phyloP scores from a whole-genome alignment of 2,113 vertebrate species.

The Bubo blakistoni region DNA sequence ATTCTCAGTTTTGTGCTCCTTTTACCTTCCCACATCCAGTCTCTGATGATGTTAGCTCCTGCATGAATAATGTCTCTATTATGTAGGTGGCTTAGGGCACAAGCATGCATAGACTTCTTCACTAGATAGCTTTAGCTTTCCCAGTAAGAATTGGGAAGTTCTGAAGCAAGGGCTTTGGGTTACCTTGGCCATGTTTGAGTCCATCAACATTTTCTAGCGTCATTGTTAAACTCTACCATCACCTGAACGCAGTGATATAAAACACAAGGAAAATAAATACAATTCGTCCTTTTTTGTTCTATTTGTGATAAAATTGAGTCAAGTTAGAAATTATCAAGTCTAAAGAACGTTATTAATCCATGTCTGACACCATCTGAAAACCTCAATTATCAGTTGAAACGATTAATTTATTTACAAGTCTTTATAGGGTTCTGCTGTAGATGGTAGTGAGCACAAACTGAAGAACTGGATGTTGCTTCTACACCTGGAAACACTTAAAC shows the following conservation, averaged over 20 bases:
- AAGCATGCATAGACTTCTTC: neutral
- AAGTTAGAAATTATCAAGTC: neutral
- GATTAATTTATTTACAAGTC: neutral
- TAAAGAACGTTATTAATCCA: neutral
- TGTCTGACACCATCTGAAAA: neutral
- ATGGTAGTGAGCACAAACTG: neutral
- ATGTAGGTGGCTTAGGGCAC: neutral
- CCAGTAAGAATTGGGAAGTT: neutral
- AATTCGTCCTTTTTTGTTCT: neutral
- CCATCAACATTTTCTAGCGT: neutral
- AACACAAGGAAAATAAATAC: neutral
- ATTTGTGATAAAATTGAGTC: neutral
- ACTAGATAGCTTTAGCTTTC: neutral
- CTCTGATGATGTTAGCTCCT: neutral
- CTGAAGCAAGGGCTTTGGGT: neutral
- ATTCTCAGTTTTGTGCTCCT: neutral
- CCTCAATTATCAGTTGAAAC: neutral
- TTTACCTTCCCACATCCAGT: neutral
- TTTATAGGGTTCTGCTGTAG: neutral
- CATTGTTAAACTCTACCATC: neutral
- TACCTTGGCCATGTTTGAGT: neutral
- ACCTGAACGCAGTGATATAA: neutral
- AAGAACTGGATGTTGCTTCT: neutral
- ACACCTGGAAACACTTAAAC: neutral
- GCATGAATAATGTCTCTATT: neutral